Conservation (phyloP, 2,113 vertebrate species). For the Gadus chalcogrammus region DNA sequence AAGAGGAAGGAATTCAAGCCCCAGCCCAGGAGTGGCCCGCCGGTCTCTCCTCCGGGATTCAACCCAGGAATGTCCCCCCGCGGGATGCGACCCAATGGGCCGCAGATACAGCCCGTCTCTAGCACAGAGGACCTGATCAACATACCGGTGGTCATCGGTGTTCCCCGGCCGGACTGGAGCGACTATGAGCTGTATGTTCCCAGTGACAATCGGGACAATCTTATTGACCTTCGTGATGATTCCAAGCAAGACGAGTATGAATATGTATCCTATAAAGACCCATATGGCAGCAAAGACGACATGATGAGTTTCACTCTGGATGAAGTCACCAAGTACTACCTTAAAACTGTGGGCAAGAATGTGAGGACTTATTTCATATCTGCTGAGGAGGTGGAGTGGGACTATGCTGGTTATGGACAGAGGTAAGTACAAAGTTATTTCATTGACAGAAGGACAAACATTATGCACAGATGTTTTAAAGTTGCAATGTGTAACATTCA, state of each 20-base stretch:
- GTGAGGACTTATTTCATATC: conserved; percentile 84
- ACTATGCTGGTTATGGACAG: conserved; percentile 78
- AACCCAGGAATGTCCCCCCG: conserved; percentile 49
- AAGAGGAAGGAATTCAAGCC: conserved; percentile 67
- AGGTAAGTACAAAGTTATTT: conserved; percentile 49
- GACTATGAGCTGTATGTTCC: conserved; percentile 75
- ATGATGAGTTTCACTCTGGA: conserved; percentile 67
- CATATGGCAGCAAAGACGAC: conserved; percentile 72
- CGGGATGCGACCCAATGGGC: conserved; percentile 29
- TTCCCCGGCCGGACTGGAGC: conserved; percentile 77
- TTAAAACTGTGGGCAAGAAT: conserved; percentile 73
- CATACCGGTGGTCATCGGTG: conserved; percentile 72
- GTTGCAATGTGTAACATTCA: no score
- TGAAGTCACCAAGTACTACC: conserved; percentile 71
- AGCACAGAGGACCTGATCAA: conserved; percentile 57
- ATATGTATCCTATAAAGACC: conserved; percentile 81
- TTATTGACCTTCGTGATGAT: conserved; percentile 26
- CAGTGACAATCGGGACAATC: conserved; percentile 42
- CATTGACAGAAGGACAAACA: no score
- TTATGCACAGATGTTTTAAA: no score
- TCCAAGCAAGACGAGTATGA: conserved; percentile 68
- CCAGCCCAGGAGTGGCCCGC: conserved; percentile 38
- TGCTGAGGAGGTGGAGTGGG: conserved; percentile 87
- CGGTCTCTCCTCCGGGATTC: conserved; percentile 60
- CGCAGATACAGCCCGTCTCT: conserved; percentile 4